A percentile compares a stretch with the other conserved stretches of the same genome.
Evolutionary conservation across 1,140 invertebrate species (phyloP).

Genomic region (Polypedilum pembai): DNA sequence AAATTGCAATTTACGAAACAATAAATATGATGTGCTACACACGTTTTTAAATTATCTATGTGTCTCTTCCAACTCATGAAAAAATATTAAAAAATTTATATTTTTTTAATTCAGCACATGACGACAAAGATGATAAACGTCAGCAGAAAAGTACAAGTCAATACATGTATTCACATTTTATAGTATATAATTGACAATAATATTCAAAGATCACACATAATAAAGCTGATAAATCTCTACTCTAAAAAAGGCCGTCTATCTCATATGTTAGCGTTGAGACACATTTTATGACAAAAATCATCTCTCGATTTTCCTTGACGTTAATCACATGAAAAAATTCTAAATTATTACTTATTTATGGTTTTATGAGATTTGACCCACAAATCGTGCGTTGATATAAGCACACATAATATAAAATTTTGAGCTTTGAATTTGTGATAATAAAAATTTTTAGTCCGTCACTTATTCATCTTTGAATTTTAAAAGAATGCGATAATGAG

Average conservation of each 20-base stretch:
- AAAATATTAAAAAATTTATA: conserved; percentile 30
- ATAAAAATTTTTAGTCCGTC: too few species aligned
- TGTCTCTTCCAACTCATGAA: conserved; percentile 30
- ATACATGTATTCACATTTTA: background rate
- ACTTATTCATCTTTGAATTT: too few species aligned
- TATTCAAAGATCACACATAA: conserved; percentile 21
- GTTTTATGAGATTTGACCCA: conserved; percentile 11
- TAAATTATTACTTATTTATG: background rate
- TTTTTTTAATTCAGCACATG: background rate
- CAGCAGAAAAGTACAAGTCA: background rate
- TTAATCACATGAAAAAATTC: too few species aligned
- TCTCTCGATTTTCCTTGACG: too few species aligned
- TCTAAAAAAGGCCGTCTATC: conserved; percentile 9
- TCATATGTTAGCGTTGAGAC: background rate
- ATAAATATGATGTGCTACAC: too few species aligned
- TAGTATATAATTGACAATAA: conserved; percentile 22
- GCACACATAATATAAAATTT: too few species aligned
- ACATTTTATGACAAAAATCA: too few species aligned
- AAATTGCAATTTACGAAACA: too few species aligned
- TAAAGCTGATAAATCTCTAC: conserved; percentile 25
- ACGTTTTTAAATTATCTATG: too few species aligned
- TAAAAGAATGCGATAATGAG: too few species aligned
- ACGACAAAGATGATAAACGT: conserved; percentile 15
- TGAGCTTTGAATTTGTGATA: too few species aligned
- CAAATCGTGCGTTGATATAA: background rate